A percentile compares a stretch with the other conserved stretches of the same genome.
Evolutionary conservation across 1,140 invertebrate genomes (phyloP).

Genomic region (Drosophila kikkawai): DNA sequence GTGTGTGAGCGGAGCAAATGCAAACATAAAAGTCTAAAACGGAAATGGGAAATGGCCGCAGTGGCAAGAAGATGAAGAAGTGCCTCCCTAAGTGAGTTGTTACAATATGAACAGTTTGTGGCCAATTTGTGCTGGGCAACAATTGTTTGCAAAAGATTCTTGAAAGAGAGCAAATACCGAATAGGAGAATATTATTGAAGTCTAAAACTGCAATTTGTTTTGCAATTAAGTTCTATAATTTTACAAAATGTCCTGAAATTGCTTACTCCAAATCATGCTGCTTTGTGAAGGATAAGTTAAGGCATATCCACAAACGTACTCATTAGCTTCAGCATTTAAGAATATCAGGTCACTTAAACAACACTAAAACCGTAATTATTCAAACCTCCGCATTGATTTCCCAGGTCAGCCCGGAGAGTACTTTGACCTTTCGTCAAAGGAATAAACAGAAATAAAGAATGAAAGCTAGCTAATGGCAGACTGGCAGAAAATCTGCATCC

Average conservation of each 20-base stretch:
- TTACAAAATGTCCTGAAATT: no score
- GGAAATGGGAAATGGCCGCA: constrained; percentile 64
- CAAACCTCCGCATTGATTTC: constrained; percentile 16
- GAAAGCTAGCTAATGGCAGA: constrained; percentile 11
- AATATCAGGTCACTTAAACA: background rate
- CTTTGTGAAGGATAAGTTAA: no score
- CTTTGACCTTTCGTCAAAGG: constrained; percentile 5
- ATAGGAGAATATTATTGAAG: background rate
- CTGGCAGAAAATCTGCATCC: constrained; percentile 34
- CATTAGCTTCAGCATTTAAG: no score
- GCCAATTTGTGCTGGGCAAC: constrained; percentile 27
- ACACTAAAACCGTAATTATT: constrained; percentile 11
- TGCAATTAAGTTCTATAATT: background rate
- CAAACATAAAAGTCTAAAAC: constrained; percentile 71
- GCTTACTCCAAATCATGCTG: no score
- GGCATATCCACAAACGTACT: no score
- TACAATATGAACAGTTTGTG: constrained; percentile 74
- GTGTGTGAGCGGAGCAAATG: constrained; percentile 31
- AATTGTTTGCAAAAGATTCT: constrained; percentile 32
- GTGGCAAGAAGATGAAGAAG: constrained; percentile 13
- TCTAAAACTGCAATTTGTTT: background rate
- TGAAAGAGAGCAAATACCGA: constrained; percentile 3
- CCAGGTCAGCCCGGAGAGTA: background rate
- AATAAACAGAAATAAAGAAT: constrained; percentile 6
- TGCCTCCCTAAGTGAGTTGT: constrained; percentile 45